These are phyloP conservation scores for Callyntrura sp. DNA, from an alignment of 2,888 invertebrate genomes.

Conservation along the genomic window DNA sequence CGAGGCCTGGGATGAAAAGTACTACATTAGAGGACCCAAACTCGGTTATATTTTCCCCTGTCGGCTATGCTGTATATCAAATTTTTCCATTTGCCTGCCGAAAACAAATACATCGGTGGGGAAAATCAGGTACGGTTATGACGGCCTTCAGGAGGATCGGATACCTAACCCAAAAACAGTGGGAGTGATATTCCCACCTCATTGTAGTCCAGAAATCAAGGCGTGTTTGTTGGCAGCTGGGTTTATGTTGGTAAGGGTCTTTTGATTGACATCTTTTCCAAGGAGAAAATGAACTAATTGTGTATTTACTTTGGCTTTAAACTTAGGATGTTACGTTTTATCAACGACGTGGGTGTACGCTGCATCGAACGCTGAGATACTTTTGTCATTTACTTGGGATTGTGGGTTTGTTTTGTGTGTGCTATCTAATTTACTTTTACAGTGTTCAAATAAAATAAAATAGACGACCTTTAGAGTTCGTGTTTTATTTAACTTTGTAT, in stretches of 20 bases:
- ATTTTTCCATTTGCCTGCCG: slow-evolving; percentile 59
- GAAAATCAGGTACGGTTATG: slow-evolving; percentile 74
- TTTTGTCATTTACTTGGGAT: not conserved
- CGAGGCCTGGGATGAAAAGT: slow-evolving; percentile 26
- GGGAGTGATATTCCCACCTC: slow-evolving; percentile 74
- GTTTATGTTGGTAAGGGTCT: slow-evolving; percentile 78
- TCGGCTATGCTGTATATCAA: slow-evolving; percentile 42
- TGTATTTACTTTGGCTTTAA: slow-evolving; percentile 5
- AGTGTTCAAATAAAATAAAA: not conserved
- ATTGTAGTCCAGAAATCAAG: slow-evolving; percentile 68
- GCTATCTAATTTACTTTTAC: not conserved
- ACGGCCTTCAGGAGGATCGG: slow-evolving; percentile 65
- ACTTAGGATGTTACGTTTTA: slow-evolving; percentile 70
- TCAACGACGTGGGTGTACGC: slow-evolving; percentile 50
- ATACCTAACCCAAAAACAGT: slow-evolving; percentile 68
- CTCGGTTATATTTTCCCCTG: slow-evolving; percentile 10
- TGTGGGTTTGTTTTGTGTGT: not conserved
- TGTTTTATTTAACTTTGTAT: not conserved
- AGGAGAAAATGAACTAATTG: too few relatives aligned
- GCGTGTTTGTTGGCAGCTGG: slow-evolving; percentile 70
- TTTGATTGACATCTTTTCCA: too few relatives aligned
- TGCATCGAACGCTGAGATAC: slow-evolving; percentile 43
- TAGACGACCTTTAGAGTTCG: slow-evolving; percentile 2
- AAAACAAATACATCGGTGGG: slow-evolving; percentile 51
- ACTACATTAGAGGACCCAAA: slow-evolving; percentile 49